A percentile compares a stretch with the other conserved stretches of the same genome.
Evolutionary conservation across 1,140 invertebrate genomes (phyloP).

Genomic region (Brachionus manjavacas): DNA sequence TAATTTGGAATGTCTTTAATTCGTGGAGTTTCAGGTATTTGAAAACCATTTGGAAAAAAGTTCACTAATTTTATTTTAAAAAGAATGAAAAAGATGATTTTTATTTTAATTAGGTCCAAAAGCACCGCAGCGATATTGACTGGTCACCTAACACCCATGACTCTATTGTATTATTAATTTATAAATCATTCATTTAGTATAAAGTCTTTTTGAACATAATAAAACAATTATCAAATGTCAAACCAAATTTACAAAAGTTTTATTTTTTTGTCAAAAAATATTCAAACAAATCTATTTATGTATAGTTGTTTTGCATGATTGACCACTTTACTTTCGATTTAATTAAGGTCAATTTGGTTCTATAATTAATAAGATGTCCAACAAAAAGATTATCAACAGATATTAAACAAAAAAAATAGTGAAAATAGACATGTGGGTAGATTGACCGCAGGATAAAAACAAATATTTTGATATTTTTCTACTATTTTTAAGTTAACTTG

Average conservation of each 20-base stretch:
- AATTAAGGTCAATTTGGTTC: background rate
- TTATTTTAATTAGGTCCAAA: no score
- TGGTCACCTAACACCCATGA: no score
- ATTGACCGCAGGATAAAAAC: background rate
- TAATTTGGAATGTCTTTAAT: no score
- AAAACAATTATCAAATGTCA: background rate
- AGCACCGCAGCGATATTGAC: no score
- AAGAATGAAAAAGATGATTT: no score
- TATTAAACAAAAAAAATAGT: slow-evolving; percentile 34
- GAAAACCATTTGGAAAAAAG: no score
- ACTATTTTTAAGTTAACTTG: background rate
- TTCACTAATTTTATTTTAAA: no score
- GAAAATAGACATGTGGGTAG: background rate
- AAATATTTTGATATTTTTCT: background rate
- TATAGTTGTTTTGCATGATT: background rate
- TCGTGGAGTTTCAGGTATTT: no score
- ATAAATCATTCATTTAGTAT: no score
- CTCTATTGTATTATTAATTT: no score
- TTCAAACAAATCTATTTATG: background rate
- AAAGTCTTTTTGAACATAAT: no score
- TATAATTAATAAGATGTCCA: background rate
- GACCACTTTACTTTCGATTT: background rate
- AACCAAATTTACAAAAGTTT: background rate
- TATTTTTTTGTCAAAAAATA: background rate
- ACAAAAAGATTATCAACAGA: background rate